Percentiles rank a stretch among this genome's conserved stretches.
These are phyloP conservation scores for Ciona savignyi DNA, from an alignment of 23 tunicate genomes.

Conservation along the genomic window DNA sequence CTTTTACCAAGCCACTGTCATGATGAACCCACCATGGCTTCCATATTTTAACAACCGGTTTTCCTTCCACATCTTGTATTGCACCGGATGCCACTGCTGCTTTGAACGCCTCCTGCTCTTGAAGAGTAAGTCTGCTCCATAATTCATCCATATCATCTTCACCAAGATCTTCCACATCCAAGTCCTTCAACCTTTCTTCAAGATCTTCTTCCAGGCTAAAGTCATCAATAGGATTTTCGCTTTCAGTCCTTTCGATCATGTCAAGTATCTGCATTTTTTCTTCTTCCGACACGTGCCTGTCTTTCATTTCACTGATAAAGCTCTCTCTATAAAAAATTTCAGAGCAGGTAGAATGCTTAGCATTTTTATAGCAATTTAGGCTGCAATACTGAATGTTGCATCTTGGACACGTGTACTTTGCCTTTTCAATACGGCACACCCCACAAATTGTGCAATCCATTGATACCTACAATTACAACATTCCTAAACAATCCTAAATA, in stretches of 20 bases:
- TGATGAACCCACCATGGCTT: constrained; percentile 65
- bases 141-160: constrained; percentile 51
- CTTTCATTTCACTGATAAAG: constrained; percentile 61
- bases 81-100: constrained; percentile 8
- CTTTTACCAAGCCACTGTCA: constrained; percentile 20
- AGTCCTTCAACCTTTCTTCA: constrained; percentile 51
- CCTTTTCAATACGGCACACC: neutral
- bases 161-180: constrained; percentile 26
- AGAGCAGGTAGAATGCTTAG: constrained; percentile 65
- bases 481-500: no score
- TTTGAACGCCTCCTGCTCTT: constrained; percentile 55
- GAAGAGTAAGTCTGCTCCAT: constrained; percentile 27
- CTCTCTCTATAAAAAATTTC: constrained; percentile 71
- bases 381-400: constrained; percentile 57
- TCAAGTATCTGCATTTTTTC: constrained; percentile 51
- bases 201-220: constrained; percentile 27
- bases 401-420: constrained; percentile 74
- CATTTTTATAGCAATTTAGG: constrained; percentile 49
- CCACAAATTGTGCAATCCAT: neutral
- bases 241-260: constrained; percentile 47
- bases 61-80: neutral
- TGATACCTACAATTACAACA: no score
- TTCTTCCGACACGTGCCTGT: constrained; percentile 17
- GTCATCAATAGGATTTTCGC: constrained; percentile 42
- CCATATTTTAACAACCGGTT: constrained; percentile 24